phyloP scores from a whole-genome alignment of 2,797 vertebrate genomes.

The Bradypodion pumilum region DNA sequence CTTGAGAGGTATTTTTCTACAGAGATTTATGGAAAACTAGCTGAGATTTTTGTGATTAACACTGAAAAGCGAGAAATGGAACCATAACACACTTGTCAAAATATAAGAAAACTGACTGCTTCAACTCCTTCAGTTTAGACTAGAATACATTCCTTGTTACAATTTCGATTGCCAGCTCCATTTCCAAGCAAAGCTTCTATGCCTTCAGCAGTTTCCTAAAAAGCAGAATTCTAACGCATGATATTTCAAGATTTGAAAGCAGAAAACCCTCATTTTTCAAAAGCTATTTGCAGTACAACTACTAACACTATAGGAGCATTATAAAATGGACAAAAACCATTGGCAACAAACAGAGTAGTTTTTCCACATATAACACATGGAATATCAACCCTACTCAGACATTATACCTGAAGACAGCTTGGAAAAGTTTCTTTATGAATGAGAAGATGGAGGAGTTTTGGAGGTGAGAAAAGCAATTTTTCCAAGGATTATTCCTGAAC shows the following conservation, averaged over 20 bases:
- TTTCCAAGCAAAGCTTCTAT: not conserved
- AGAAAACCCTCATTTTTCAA: not conserved
- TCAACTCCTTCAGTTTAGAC: not conserved
- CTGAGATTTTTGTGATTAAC: conserved; percentile 66
- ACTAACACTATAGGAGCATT: not conserved
- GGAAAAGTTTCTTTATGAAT: too few relatives aligned
- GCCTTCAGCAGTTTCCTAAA: not conserved
- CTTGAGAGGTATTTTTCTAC: conserved; percentile 63
- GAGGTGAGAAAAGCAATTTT: not conserved
- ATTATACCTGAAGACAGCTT: too few relatives aligned
- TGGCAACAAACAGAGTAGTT: too few relatives aligned
- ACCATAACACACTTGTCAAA: conserved; percentile 42
- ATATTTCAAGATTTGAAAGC: not conserved
- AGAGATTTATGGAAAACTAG: conserved; percentile 61
- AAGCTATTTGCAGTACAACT: not conserved
- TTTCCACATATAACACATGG: too few relatives aligned
- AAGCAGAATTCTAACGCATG: not conserved
- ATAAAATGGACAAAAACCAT: too few relatives aligned
- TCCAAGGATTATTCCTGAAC: not conserved
- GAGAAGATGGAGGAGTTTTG: not conserved
- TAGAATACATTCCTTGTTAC: not conserved
- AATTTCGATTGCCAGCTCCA: not conserved
- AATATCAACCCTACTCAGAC: too few relatives aligned
- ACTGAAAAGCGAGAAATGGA: conserved; percentile 56
- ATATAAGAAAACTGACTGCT: conserved; percentile 8